Base-by-base conservation (phyloP, 2,797 vertebrate species). In the Peromyscus eremicus region DNA sequence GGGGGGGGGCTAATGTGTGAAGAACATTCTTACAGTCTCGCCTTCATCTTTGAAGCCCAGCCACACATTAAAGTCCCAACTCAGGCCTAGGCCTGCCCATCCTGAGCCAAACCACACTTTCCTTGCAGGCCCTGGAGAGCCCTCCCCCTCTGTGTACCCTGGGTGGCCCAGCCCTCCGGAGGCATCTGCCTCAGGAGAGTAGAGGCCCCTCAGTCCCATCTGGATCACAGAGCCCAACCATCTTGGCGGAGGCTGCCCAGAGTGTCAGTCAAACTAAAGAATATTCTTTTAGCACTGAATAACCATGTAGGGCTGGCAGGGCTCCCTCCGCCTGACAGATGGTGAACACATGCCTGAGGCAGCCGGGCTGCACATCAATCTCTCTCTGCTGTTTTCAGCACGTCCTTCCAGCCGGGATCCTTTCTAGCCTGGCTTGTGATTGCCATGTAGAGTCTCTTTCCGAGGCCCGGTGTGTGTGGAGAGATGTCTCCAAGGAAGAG, bases 261-360 rank as follows among this genome's bases (percentile, higher is more conserved):
- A 91, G 97, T 98, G 98, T 98, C 97, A 98, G 98, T 98, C 98
- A 97, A 98, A 98, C 91, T 95, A 97, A 98, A 98, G 97, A 98
- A 98, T 98, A 98, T 93, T 98, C 98, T 98, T 98, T 98, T 98
- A 98, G 83, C 98, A 95, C 97, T 97, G 97, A 98, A 96, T 98
- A 97, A 97, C 97, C 97, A 68, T 92, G 97, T 94, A 91, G 96
- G 98, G 96, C 97, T 98, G 98, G 98, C 98, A 96, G 73, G 83
- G 91, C 83, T 98, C 97, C 94, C 97, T 96, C 75, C 86, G 95
- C 6, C 96, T 95, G 93, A 96, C 98, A 98, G 98, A 98, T 98
- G 98, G 98, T 21, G 94, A 98, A 55, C 98, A 99, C 97, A 98
- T 98, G 98, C 97, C 81, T 70, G 34, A 17, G 98, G 96, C 97